phyloP scores from a whole-genome alignment of 2,888 invertebrate species.

The Leptopilina drosophilae region DNA sequence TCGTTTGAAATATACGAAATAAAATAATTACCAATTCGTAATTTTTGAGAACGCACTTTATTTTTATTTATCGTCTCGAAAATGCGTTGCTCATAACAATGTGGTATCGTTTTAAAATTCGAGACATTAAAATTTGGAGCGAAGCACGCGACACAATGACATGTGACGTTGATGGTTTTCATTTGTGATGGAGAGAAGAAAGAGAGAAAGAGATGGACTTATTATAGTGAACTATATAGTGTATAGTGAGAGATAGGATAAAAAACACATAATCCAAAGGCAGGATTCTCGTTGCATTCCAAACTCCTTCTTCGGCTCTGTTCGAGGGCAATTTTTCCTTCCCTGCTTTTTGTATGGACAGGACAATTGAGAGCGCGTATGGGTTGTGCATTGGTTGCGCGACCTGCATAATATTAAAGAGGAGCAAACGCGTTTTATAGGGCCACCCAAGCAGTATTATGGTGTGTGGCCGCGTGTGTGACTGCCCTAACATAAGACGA shows the following conservation, averaged over 20 bases:
- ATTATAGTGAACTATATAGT: conserved; percentile 30
- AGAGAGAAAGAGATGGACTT: neutral
- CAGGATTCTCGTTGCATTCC: conserved; percentile 54
- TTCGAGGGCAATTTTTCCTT: conserved; percentile 51
- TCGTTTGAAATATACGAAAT: neutral
- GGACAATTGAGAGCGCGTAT: conserved; percentile 66
- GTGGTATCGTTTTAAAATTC: conserved; percentile 25
- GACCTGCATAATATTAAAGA: conserved; percentile 71
- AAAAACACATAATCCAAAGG: conserved; percentile 54
- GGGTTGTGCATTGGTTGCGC: conserved; percentile 63
- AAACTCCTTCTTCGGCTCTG: conserved; percentile 44
- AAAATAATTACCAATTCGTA: neutral
- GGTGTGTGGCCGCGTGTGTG: conserved; percentile 59
- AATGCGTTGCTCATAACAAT: conserved; percentile 1
- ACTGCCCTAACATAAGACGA: conserved; percentile 59
- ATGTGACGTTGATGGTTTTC: conserved; percentile 30
- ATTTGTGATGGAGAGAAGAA: neutral
- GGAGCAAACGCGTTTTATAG: conserved; percentile 65
- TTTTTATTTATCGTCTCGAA: conserved; percentile 8
- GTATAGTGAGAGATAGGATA: conserved; percentile 3
- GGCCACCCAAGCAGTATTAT: conserved; percentile 68
- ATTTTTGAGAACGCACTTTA: neutral
- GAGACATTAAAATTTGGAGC: conserved; percentile 35
- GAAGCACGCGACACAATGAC: conserved; percentile 36
- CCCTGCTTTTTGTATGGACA: conserved; percentile 51